A percentile compares a stretch with the other conserved stretches of the same genome.
phyloP scores from a whole-genome alignment of 2,888 invertebrate genomes.

The Brenthis ino region DNA sequence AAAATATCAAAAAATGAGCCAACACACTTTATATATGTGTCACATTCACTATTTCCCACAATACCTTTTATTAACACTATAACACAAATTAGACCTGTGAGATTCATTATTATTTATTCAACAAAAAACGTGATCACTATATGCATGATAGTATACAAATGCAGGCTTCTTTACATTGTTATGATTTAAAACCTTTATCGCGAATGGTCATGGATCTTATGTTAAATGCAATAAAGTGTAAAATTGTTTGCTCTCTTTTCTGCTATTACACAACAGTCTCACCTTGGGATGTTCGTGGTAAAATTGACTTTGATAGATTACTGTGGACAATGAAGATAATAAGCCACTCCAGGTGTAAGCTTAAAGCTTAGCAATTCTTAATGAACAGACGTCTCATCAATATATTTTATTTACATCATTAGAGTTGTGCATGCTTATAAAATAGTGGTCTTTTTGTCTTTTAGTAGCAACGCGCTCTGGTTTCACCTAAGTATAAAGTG shows the following conservation, averaged over 20 bases:
- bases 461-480: too few species aligned
- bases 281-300: constrained; percentile 63
- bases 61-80: constrained; percentile 44
- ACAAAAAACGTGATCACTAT: constrained; percentile 54
- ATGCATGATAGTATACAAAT: constrained; percentile 59
- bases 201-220: constrained; percentile 17
- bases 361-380: constrained; percentile 39
- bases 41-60: constrained; percentile 56
- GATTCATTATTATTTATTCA: constrained; percentile 44
- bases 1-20: constrained; percentile 49
- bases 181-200: constrained; percentile 28
- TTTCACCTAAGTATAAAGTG: too few species aligned
- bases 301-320: constrained; percentile 59
- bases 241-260: constrained; percentile 25
- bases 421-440: not conserved
- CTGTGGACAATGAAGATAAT: constrained; percentile 46
- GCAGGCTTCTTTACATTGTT: constrained; percentile 45
- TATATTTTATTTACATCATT: not conserved
- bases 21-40: constrained; percentile 53
- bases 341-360: constrained; percentile 45
- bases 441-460: not conserved
- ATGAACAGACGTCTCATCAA: constrained; percentile 20
- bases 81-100: constrained; percentile 37
- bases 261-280: constrained; percentile 42
- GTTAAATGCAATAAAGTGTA: constrained; percentile 26